Evolutionary conservation across 1,140 invertebrate species (phyloP), one percentile per base, ranked within the genome.

Genomic region (Drosophila saltans): DNA sequence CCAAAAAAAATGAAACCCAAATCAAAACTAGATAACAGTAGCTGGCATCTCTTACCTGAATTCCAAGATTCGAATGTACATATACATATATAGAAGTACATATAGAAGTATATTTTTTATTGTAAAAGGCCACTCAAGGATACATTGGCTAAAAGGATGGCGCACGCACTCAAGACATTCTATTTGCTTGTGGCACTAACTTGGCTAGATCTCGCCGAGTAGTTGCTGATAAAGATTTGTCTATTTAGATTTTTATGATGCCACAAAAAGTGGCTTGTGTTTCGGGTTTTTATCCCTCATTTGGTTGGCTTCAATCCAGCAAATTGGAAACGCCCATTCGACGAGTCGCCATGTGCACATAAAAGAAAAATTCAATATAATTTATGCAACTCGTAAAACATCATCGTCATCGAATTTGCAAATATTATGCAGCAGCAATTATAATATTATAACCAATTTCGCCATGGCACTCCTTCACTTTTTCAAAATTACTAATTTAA

Each of bases 1-100:
- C 1, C 3, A 36, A 36, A 28, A 66, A 21, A 28, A 16, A 28
- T 7, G 26, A 66, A 78, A 75, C 69, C 85, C 81, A 58, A 81
- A 86, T 81, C 71, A 81, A 81, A 82, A 80, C 75, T 84, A 84
- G 84, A 89, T 89, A 89, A 89, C 84, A 89, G 84, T 89, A 89
- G 85, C 84, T 78, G 36, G 68, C 75, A 56, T 69, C 60, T 16
- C 16, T 40, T 59, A 33, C 16, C 45, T 48, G 56, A 24, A 59
- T 85, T 86, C 83, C 82, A 88, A 75, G 52, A 57, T 57, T 72
- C 43, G 11, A 48, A 66, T 26, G 36, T 26, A 16, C 39, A 58
- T 24, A 62, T 48, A 72, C 45, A 72, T 67, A 24, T 8, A 56
- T 60, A 59, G 69, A 59, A 60, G 21, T 75, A 45, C 62, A 57